Conservation (phyloP, 2,113 vertebrate species). For the Trichomycterus rosablanca region DNA sequence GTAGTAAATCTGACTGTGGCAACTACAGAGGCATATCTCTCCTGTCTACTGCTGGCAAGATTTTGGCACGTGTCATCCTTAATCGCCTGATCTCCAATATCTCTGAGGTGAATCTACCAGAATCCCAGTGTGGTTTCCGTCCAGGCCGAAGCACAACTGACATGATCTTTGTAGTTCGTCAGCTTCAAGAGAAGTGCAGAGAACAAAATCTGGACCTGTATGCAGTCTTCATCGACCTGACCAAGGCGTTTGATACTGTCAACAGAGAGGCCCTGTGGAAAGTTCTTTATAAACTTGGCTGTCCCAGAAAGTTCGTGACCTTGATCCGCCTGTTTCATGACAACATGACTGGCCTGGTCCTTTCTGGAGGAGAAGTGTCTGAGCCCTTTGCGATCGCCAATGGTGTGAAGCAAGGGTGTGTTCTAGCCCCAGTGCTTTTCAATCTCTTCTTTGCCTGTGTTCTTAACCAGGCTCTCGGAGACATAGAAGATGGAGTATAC, state of each 20-base stretch:
- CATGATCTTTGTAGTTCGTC: neutral
- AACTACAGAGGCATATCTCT: constrained; percentile 9
- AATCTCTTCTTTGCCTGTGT: neutral
- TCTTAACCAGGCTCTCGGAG: neutral
- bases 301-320: neutral
- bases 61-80: neutral
- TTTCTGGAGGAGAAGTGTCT: neutral
- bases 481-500: neutral
- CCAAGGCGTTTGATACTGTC: no score
- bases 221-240: neutral
- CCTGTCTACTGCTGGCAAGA: neutral
- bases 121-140: constrained; percentile 11
- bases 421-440: neutral
- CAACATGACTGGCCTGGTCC: neutral
- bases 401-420: constrained; percentile 5
- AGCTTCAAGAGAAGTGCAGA: no score
- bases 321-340: neutral
- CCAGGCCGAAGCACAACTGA: neutral
- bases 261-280: neutral
- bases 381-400: neutral
- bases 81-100: neutral
- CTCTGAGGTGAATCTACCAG: neutral
- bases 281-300: neutral
- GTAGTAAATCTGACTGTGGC: neutral
- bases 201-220: no score